Evolutionary conservation across 2,888 invertebrate species (phyloP).

Genomic region (Schizotus pectinicornis): DNA sequence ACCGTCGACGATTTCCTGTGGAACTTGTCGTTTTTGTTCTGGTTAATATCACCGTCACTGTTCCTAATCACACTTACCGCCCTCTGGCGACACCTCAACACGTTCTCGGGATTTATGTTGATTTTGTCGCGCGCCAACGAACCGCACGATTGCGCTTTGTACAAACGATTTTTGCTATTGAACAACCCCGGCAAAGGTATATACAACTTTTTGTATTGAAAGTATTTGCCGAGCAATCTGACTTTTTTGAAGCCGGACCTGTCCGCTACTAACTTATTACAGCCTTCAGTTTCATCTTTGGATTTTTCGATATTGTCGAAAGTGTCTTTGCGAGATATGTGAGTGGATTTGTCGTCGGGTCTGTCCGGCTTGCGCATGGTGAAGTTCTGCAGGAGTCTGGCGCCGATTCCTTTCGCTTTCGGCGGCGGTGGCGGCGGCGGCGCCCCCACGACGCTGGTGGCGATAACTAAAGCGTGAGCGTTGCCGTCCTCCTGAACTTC

Average conservation of each 20-base stretch:
- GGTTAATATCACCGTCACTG: slow-evolving; percentile 62
- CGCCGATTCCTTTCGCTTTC: slow-evolving; percentile 61
- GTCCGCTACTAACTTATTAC: slow-evolving; percentile 37
- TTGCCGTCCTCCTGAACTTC: slow-evolving; percentile 79
- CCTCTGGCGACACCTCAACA: slow-evolving; percentile 57
- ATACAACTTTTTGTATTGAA: slow-evolving; percentile 71
- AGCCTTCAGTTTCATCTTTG: slow-evolving; percentile 43
- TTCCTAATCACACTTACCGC: slow-evolving; percentile 56
- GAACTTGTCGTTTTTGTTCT: slow-evolving; percentile 56
- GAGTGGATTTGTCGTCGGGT: slow-evolving; percentile 27
- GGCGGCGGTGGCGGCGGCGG: slow-evolving; percentile 45
- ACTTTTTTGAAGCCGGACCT: slow-evolving; percentile 61
- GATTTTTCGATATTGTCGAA: slow-evolving; percentile 21
- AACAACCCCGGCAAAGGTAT: slow-evolving; percentile 66
- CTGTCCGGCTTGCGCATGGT: slow-evolving; percentile 43
- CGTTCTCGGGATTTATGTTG: slow-evolving; percentile 52
- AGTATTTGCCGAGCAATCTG: slow-evolving; percentile 69
- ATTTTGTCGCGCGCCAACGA: slow-evolving; percentile 64
- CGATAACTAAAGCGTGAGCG: slow-evolving; percentile 51
- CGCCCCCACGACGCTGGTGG: slow-evolving; percentile 50
- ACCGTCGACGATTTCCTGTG: slow-evolving; percentile 41
- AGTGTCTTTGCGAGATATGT: slow-evolving; percentile 43
- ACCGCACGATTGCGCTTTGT: slow-evolving; percentile 70
- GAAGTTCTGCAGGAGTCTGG: slow-evolving; percentile 61
- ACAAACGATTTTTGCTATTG: slow-evolving; percentile 61